phyloP scores from a whole-genome alignment of 2,888 invertebrate species.

The Cabera pusaria region DNA sequence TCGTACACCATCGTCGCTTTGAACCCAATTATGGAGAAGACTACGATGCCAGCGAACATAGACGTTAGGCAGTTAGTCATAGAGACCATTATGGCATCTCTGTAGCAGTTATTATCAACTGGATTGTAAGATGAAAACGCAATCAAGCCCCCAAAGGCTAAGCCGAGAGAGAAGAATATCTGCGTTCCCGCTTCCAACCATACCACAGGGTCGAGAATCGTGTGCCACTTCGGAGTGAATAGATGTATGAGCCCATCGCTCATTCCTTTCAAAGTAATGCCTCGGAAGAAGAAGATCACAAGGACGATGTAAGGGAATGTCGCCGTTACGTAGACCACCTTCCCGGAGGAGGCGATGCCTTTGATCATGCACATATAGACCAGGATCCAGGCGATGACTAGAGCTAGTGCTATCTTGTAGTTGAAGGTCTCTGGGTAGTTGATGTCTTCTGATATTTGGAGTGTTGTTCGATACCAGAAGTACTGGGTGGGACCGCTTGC shows the following conservation, averaged over 20 bases:
- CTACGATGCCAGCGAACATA: constrained; percentile 98
- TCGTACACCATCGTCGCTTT: constrained; percentile 94
- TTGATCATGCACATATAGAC: constrained; percentile 99
- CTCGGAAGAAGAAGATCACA: constrained; percentile 97
- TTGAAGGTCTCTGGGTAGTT: constrained; percentile 94
- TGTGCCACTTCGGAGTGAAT: constrained; percentile 96
- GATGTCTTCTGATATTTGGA: constrained; percentile 95
- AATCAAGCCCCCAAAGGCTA: constrained; percentile 97
- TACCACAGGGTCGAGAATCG: constrained; percentile 95
- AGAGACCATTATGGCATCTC: constrained; percentile 96
- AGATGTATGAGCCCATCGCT: constrained; percentile 93
- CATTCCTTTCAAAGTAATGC: constrained; percentile 94
- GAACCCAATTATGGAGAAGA: constrained; percentile 97
- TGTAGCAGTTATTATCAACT: constrained; percentile 97
- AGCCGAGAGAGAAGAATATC: constrained; percentile 97
- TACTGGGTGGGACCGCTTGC: constrained; percentile 95
- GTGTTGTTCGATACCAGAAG: constrained; percentile 97
- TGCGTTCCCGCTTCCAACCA: constrained; percentile 99
- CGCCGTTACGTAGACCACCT: constrained; percentile 98
- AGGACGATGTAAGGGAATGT: constrained; percentile 98
- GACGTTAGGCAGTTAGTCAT: constrained; percentile 97
- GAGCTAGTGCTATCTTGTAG: constrained; percentile 94
- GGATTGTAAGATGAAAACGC: constrained; percentile 99
- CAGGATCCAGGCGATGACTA: constrained; percentile 95
- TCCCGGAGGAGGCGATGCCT: constrained; percentile 98